Base-by-base conservation (phyloP, 2,113 vertebrate genomes). In the Prionailurus bengalensis region DNA sequence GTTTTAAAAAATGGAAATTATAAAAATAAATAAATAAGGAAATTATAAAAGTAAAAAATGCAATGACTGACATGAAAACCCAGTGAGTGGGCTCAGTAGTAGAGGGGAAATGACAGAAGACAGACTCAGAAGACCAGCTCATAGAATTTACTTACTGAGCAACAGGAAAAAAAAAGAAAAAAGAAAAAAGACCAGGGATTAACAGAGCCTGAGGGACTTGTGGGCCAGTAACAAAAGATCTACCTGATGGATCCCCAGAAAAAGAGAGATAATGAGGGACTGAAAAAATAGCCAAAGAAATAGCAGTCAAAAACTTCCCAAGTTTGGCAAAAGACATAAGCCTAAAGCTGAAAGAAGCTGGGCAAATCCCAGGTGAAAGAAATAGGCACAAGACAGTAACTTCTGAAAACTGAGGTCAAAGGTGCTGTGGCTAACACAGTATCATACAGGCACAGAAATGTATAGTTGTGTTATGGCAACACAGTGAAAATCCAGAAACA, bases 1-100 rank as follows among this genome's bases (percentile, higher is more conserved):
- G 19, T 55, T 63, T 73, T 19, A 4, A 74, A 74, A 53, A 66
- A 86, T 42, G 58, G 61, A 66, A 86, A 66, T 76, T 76, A 39
- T 39, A 76, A 16, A 29, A 39, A 73, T 36, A 11, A 36, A 36
- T 36, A 4, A 76, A 58, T 51, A 81, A 21, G 65, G 53, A 81
- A 94, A 63, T 80, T 71, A 36, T 48, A 88, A 78, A 86, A 78
- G 58, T 42, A 29, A 93, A 93, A 93, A 93, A 39, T 42, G 42
- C 33, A 65, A 66, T 55, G 33, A 93, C 58, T 70, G 61, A 70
- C 58, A 70, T 61, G 58, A 87, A 70, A 87, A 58, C 39, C 27
- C 19, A 53, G 21, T 23, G 42, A 33, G 48, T 51, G 5, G 5
- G 66, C 6, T 89, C 66, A 48, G 8, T 42, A 51, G 53, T 27